Conservation (phyloP, 2,113 vertebrate species). For the Myotis yumanensis region DNA sequence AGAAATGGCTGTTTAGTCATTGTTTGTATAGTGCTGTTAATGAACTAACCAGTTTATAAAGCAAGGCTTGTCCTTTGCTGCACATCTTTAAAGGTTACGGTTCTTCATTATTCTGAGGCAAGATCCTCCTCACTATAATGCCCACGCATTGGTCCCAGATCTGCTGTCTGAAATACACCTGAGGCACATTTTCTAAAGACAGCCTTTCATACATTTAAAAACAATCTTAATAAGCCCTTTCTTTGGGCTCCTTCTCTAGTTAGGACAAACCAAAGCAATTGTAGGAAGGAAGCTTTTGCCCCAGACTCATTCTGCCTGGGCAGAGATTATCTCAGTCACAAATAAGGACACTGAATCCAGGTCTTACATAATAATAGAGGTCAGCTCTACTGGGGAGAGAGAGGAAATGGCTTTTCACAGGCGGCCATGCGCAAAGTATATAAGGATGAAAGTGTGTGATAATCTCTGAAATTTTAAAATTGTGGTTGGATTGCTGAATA, state of each 20-base stretch:
- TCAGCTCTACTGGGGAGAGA: not conserved
- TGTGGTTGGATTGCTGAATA: not conserved
- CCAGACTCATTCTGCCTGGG: not conserved
- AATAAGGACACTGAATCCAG: not conserved
- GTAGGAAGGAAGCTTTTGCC: not conserved
- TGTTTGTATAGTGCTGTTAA: not conserved
- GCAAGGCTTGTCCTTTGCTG: not conserved
- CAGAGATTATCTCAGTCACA: not conserved
- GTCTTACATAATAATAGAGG: not conserved
- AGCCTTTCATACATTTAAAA: not conserved
- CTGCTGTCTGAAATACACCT: not conserved
- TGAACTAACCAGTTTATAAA: not conserved
- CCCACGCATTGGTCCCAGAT: not conserved
- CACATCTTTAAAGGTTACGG: not conserved
- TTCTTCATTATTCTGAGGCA: not conserved
- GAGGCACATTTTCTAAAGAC: not conserved
- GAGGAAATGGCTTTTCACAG: not conserved
- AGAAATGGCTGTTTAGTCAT: not conserved
- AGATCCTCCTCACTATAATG: not conserved
- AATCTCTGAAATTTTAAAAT: not conserved
- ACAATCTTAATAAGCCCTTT: not conserved
- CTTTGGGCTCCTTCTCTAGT: not conserved
- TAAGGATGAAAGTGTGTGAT: not conserved
- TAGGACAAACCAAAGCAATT: not conserved
- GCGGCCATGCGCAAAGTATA: not conserved